Conservation (phyloP, 2,797 vertebrate genomes). For the Echeneis naucrates region DNA sequence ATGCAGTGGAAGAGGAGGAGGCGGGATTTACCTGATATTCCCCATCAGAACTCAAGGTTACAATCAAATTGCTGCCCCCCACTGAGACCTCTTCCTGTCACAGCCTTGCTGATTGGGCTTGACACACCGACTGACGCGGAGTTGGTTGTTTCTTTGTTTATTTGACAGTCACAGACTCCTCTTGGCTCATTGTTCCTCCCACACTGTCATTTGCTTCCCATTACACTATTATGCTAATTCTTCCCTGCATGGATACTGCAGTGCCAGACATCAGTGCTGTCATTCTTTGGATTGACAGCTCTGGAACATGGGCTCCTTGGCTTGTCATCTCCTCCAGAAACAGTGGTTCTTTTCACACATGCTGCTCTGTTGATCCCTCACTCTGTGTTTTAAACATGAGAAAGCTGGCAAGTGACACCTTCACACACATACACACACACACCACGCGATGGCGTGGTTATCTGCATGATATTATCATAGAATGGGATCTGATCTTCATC, state of each 20-base stretch:
- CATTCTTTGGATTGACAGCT: slow-evolving; percentile 59
- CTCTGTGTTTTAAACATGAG: slow-evolving; percentile 44
- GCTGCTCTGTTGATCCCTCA: slow-evolving; percentile 47
- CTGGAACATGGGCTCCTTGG: slow-evolving; percentile 39
- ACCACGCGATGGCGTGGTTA: not conserved
- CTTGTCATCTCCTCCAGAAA: slow-evolving; percentile 61
- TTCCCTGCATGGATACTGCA: slow-evolving; percentile 45
- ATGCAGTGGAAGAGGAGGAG: slow-evolving; percentile 1
- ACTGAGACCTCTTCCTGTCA: slow-evolving; percentile 21
- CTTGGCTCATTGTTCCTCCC: slow-evolving; percentile 54
- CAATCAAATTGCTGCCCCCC: slow-evolving; percentile 30
- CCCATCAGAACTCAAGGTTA: not conserved
- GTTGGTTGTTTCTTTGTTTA: slow-evolving; percentile 52
- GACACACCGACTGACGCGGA: slow-evolving; percentile 35
- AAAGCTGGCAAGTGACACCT: slow-evolving; percentile 30
- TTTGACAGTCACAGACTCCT: slow-evolving; percentile 52
- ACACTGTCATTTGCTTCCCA: slow-evolving; percentile 58
- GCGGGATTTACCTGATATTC: slow-evolving; percentile 16
- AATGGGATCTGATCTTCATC: not conserved
- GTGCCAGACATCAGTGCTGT: slow-evolving; percentile 57
- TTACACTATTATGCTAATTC: slow-evolving; percentile 66
- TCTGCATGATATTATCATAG: not conserved
- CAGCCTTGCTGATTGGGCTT: slow-evolving; percentile 30
- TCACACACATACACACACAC: not conserved
- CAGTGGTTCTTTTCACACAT: slow-evolving; percentile 46